Evolutionary conservation across 2,113 vertebrate species (phyloP), one percentile per base, ranked within the genome.

Genomic region (Agelaius tricolor): DNA sequence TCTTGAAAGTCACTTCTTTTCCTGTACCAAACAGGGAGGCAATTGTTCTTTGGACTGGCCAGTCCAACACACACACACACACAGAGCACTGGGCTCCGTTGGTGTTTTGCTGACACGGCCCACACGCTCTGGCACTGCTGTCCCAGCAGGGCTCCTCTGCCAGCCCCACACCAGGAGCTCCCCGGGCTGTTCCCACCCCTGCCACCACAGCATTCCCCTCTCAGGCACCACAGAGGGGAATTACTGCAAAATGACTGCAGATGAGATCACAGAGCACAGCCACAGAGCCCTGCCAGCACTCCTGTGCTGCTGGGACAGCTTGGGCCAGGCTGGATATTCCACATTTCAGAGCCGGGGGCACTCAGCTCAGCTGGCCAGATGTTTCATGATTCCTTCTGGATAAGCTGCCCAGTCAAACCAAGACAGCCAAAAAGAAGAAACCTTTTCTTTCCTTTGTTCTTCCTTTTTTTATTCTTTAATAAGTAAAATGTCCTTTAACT

Each of bases 251-350:
- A 81, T 47, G 23, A 12, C 46, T 47, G 46, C 46, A 47, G 46
- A 47, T 12, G 91, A 94, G 84, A 74, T 92, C 91, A 95, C 14
- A 16, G 65, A 77, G 44, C 44, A 37, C 63, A 71, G 76, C 46
- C 76, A 44, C 80, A 77, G 49, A 75, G n/a, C 44, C 37, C 19
- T 55, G 89, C 51, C 81, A 84, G 74, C 9, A 49, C 46, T 82
- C 59, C 55, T 84, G 65, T 0, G 0, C 65, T 51, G 33, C 62
- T 68, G 35, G 0, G 7, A 90, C 72, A 52, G 51, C 86, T 31
- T 7, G 30, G 39, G 44, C 52, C 20, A 35, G 33, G 39, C 55
- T 44, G 66, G 35, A 59, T 75, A 55, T 51, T 93, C 77, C 76
- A 67, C 24, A 84, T 84, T 78, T 86, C 80, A 89, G 69, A 93